Percentiles rank a stretch among this genome's conserved stretches.
Conservation (phyloP, 53 echinoderm and acorn worm genomes). For the Holothuria scabra region DNA sequence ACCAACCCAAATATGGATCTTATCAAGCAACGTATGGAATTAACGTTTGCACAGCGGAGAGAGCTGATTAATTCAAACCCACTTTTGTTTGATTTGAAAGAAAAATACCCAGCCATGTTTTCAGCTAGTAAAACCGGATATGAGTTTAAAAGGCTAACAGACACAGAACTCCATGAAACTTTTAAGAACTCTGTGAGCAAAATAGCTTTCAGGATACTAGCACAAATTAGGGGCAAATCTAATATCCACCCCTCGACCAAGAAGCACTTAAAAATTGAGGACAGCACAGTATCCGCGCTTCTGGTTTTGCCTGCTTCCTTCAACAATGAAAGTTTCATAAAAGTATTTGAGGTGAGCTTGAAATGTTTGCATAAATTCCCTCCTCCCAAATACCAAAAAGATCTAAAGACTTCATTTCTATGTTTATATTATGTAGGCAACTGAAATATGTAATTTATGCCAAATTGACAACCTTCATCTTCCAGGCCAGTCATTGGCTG, state of each 20-base stretch:
- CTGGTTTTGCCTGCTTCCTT: conserved; percentile 12
- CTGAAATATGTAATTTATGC: too few relatives aligned
- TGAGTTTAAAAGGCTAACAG: conserved; percentile 26
- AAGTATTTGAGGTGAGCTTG: background rate
- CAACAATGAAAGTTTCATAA: background rate
- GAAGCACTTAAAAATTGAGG: conserved; percentile 18
- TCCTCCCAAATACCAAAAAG: too few relatives aligned
- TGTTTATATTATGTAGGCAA: too few relatives aligned
- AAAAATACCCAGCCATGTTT: conserved; percentile 13
- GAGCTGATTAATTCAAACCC: conserved; percentile 28
- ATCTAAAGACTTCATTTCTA: too few relatives aligned
- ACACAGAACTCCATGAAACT: conserved; percentile 42
- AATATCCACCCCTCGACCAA: background rate
- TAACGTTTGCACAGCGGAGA: conserved; percentile 26
- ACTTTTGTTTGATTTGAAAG: conserved; percentile 9
- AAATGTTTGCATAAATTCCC: background rate
- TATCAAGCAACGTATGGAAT: conserved; percentile 34
- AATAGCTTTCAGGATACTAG: conserved; percentile 20
- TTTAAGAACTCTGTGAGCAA: conserved; percentile 18
- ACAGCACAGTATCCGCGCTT: conserved; percentile 6
- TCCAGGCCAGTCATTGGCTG: too few relatives aligned
- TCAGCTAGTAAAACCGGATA: conserved; percentile 23
- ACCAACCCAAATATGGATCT: background rate
- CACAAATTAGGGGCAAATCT: conserved; percentile 2
- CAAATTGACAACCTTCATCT: too few relatives aligned